Evolutionary conservation across 2,113 vertebrate genomes (phyloP).

Genomic region (Amia ocellicauda): DNA sequence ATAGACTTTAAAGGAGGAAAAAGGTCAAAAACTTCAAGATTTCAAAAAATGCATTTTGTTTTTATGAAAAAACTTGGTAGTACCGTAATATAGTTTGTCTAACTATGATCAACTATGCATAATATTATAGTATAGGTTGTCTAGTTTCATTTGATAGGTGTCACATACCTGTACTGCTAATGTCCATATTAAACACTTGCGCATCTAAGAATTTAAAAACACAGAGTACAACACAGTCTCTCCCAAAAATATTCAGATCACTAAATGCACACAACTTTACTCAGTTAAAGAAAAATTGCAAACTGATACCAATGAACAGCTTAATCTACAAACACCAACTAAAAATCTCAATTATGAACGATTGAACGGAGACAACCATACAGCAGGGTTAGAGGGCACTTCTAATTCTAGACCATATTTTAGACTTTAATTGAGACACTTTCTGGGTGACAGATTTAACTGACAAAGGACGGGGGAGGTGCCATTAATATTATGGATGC

Average conservation of each 20-base stretch:
- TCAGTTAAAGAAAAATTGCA: conserved; percentile 25
- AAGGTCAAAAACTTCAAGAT: no score
- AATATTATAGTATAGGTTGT: no score
- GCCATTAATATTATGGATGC: conserved; percentile 21
- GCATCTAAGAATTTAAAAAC: no score
- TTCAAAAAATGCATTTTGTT: no score
- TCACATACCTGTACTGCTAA: no score
- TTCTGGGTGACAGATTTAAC: conserved; percentile 25
- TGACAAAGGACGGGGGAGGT: conserved; percentile 12
- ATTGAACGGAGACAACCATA: background rate
- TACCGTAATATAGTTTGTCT: no score
- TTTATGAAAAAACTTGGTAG: no score
- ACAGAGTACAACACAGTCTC: no score
- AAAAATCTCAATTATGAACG: conserved; percentile 45
- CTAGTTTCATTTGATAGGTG: no score
- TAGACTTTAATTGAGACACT: conserved; percentile 48
- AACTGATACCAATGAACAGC: background rate
- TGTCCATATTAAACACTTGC: no score
- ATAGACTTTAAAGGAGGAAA: no score
- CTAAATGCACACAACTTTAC: conserved; percentile 24
- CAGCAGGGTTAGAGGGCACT: conserved; percentile 36
- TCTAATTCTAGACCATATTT: conserved; percentile 45
- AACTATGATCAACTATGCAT: no score
- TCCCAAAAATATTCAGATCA: conserved; percentile 40
- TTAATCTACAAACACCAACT: conserved; percentile 13